phyloP scores from a whole-genome alignment of 2,113 vertebrate species.

The Cynocephalus volans region DNA sequence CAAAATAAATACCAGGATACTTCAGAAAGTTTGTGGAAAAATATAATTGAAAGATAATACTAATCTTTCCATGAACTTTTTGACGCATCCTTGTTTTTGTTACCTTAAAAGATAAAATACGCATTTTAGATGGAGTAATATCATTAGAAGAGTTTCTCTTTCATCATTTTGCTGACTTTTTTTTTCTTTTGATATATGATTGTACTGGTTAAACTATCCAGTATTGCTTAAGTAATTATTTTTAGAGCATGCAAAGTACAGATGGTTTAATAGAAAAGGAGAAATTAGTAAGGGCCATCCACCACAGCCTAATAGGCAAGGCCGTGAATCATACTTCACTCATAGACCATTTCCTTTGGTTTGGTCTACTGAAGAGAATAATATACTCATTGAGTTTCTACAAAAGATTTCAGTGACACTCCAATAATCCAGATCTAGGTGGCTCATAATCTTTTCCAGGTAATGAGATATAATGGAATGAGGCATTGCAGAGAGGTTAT shows the following conservation, averaged over 20 bases:
- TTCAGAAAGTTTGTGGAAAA: no score
- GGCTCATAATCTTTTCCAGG: not conserved
- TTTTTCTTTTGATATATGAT: not conserved
- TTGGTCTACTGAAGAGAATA: not conserved
- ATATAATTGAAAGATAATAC: no score
- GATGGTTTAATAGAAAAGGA: not conserved
- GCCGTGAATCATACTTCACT: conserved; percentile 14
- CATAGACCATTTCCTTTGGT: conserved; percentile 14
- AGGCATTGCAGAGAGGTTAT: not conserved
- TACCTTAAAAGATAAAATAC: not conserved
- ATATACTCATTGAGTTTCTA: conserved; percentile 28
- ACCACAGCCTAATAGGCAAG: not conserved
- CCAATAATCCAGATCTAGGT: not conserved
- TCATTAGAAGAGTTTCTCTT: not conserved
- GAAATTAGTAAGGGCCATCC: not conserved
- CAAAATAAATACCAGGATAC: not conserved
- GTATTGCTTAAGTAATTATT: not conserved
- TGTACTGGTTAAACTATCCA: not conserved
- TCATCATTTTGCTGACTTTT: not conserved
- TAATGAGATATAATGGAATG: not conserved
- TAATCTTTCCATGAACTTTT: no score
- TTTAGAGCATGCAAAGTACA: not conserved
- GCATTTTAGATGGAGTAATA: not conserved
- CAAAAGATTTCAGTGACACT: not conserved
- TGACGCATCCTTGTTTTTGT: not conserved